Percentiles rank a stretch among this genome's conserved stretches.
These are phyloP conservation scores for Melanaphis sacchari DNA, from an alignment of 1,140 invertebrate genomes.

Conservation along the genomic window DNA sequence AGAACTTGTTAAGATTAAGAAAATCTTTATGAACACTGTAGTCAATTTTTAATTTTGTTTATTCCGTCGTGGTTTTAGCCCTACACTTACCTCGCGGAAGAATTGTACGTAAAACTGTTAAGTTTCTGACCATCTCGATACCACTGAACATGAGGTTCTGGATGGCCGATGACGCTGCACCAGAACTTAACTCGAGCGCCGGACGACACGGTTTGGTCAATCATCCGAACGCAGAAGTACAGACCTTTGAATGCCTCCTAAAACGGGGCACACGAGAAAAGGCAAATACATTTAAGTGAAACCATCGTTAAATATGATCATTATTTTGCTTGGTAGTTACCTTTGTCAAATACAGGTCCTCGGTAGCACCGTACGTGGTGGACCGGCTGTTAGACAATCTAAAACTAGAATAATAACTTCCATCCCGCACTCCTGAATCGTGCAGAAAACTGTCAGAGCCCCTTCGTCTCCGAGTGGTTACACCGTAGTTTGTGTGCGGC, in stretches of 20 bases:
- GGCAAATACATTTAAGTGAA: background rate
- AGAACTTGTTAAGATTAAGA: background rate
- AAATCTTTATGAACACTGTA: background rate
- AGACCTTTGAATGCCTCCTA: slow-evolving; percentile 64
- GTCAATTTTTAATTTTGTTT: no score
- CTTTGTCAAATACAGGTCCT: background rate
- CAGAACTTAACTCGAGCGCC: slow-evolving; percentile 79
- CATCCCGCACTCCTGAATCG: background rate
- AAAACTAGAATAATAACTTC: background rate
- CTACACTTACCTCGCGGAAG: background rate
- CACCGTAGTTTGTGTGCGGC: background rate
- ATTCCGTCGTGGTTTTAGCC: background rate
- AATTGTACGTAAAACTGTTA: slow-evolving; percentile 20
- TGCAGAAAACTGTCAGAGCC: slow-evolving; percentile 31
- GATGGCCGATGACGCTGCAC: slow-evolving; percentile 82
- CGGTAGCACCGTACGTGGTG: background rate
- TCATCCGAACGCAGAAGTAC: slow-evolving; percentile 80
- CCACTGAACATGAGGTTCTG: slow-evolving; percentile 83
- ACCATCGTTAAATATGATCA: background rate
- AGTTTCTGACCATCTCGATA: slow-evolving; percentile 72
- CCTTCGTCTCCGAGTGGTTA: background rate
- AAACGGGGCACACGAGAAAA: background rate
- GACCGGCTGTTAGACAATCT: background rate
- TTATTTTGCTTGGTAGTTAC: background rate
- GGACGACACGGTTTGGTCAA: slow-evolving; percentile 77